A percentile compares a stretch with the other conserved stretches of the same genome.
Conservation (phyloP, 2,113 vertebrate genomes). For the Tricholaema leucomelas region DNA sequence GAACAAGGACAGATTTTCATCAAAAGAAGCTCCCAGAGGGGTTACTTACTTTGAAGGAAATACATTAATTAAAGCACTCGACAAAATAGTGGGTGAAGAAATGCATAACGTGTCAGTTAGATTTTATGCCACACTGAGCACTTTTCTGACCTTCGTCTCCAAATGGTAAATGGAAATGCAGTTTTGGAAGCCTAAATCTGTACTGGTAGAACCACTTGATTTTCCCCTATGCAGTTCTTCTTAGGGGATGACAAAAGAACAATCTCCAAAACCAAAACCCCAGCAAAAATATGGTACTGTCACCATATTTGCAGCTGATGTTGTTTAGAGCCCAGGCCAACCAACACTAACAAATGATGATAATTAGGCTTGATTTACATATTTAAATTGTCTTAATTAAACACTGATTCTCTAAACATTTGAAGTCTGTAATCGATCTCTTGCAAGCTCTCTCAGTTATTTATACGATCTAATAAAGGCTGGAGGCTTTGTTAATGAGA, state of each 20-base stretch:
- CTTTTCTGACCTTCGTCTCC: slow-evolving; percentile 47
- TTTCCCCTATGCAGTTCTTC: slow-evolving; percentile 20
- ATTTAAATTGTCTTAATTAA: slow-evolving; percentile 83
- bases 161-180: slow-evolving; percentile 11
- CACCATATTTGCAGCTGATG: slow-evolving; percentile 57
- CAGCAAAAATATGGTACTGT: slow-evolving; percentile 45
- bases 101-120: slow-evolving; percentile 21
- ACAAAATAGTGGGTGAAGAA: slow-evolving; percentile 42
- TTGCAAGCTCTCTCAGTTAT: slow-evolving; percentile 70
- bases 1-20: slow-evolving; percentile 38
- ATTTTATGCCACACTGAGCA: slow-evolving; percentile 46
- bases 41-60: slow-evolving; percentile 37
- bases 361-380: slow-evolving; percentile 80
- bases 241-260: not conserved
- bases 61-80: slow-evolving; percentile 58
- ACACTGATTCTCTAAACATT: slow-evolving; percentile 73
- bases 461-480: slow-evolving; percentile 75
- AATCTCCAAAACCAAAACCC: not conserved
- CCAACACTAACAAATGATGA: slow-evolving; percentile 78
- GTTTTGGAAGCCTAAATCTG: not conserved
- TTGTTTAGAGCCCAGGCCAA: slow-evolving; percentile 66
- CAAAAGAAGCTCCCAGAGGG: slow-evolving; percentile 11
- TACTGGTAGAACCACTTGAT: not conserved
- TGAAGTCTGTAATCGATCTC: slow-evolving; percentile 75
- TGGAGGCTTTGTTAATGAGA: slow-evolving; percentile 67